These are phyloP conservation scores for Drosophila seguyi DNA, from an alignment of 1,140 invertebrate genomes.

Conservation along the genomic window DNA sequence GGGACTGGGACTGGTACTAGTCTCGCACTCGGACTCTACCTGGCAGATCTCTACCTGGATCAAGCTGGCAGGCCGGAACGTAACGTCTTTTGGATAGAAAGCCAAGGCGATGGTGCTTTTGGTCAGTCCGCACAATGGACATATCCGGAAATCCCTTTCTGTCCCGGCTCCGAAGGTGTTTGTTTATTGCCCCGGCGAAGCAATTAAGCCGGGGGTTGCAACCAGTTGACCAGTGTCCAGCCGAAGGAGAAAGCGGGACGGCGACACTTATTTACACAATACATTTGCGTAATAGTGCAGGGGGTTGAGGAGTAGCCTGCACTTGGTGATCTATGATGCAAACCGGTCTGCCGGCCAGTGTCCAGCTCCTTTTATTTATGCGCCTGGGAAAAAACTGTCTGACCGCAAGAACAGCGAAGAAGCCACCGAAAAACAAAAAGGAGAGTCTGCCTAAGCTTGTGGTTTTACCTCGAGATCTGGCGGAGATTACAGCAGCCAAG, in stretches of 20 bases:
- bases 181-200: conserved; percentile 56
- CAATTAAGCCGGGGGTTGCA: conserved; percentile 66
- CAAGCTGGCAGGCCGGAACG: conserved; percentile 16
- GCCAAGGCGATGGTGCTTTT: conserved; percentile 52
- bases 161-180: conserved; percentile 50
- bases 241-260: conserved; percentile 29
- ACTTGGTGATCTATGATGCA: conserved; percentile 56
- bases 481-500: conserved; percentile 49
- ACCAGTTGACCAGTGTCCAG: conserved; percentile 62
- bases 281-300: conserved; percentile 62
- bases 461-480: conserved; percentile 40
- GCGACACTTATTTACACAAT: conserved; percentile 60
- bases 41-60: conserved; percentile 38
- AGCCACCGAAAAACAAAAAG: conserved; percentile 27
- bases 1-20: background rate
- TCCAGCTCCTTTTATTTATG: conserved; percentile 65
- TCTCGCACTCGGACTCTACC: background rate
- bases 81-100: conserved; percentile 50
- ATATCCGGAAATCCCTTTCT: conserved; percentile 50
- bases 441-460: conserved; percentile 47
- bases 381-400: conserved; percentile 65
- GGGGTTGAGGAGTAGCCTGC: conserved; percentile 20
- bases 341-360: conserved; percentile 50
- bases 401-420: conserved; percentile 41
- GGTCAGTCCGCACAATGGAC: conserved; percentile 42